Base-by-base conservation (phyloP, 2,888 invertebrate species). In the Dryadula phaetusa region DNA sequence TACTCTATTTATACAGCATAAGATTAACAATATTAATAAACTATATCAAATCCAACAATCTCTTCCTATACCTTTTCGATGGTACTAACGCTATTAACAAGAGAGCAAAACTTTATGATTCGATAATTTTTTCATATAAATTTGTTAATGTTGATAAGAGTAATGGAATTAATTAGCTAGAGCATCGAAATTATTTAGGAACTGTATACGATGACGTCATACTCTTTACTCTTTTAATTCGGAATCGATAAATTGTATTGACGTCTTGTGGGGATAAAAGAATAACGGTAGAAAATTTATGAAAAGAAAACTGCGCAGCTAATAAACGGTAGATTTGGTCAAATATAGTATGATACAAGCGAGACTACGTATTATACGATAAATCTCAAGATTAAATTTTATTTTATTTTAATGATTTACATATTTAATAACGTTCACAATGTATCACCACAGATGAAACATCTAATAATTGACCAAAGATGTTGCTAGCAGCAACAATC, bases 31-130 rank as follows among this genome's bases (percentile, higher is more conserved):
- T 92, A 91, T 92, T 88, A 85, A 92, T 92, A 92, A 89, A 92
- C 92, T 92, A 92, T 92, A 90, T 92, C 92, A 92, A 92, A 92
- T 92, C 92, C 92, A 92, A 92, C 92, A 92, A 92, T 90, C 88
- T 90, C 89, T 88, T 88, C 80, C 90, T 91, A 90, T 86, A 89
- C 84, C 86, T 87, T 87, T 65, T 86, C 85, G 88, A 88, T 88
- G 88, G 86, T 87, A 86, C 90, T 91, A 92, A 89, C 83, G 83
- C 88, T 89, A 91, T 86, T 88, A 92, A 91, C 90, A 88, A 90
- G 88, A 88, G 91, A 89, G 89, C 85, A 88, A 90, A 92, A 88
- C 81, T 81, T 86, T 87, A 82, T 70, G 70, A 67, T 70, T 58
- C 58, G 80, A 85, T 82, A 83, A 84, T 79, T 81, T 80, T 81